phyloP scores from a whole-genome alignment of 2,113 vertebrate genomes.

The Lophotis ruficrista region DNA sequence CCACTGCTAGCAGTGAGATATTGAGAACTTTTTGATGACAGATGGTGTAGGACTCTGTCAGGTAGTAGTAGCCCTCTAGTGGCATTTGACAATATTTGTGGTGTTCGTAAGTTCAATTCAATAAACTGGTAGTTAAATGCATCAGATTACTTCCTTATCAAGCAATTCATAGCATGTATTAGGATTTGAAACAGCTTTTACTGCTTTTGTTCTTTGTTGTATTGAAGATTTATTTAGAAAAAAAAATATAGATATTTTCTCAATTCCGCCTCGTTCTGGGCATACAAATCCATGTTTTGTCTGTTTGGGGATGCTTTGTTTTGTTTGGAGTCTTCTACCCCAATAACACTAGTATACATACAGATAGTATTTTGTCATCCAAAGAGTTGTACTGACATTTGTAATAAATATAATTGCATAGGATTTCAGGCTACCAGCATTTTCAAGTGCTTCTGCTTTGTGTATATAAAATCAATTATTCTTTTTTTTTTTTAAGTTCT shows the following conservation, averaged over 20 bases:
- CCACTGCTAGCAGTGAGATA: not conserved
- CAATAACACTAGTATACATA: not conserved
- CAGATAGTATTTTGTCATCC: not conserved
- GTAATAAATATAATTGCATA: not conserved
- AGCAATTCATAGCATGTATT: not conserved
- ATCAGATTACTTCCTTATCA: not conserved
- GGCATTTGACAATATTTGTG: not conserved
- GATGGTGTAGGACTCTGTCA: not conserved
- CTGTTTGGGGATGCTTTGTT: not conserved
- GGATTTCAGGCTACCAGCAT: not conserved
- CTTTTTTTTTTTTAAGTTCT: not conserved
- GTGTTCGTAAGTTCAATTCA: not conserved
- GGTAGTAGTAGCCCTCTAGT: not conserved
- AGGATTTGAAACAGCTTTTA: not conserved
- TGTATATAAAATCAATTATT: not conserved
- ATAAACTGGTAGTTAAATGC: not conserved
- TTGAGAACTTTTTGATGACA: not conserved
- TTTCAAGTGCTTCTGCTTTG: not conserved
- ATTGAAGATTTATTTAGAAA: not conserved
- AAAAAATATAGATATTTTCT: not conserved
- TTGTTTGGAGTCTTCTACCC: not conserved
- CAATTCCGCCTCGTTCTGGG: not conserved
- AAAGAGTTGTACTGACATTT: not conserved
- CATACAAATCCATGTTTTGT: not conserved
- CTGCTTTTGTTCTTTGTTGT: not conserved